These are phyloP conservation scores for Gryllus bimaculatus DNA, from an alignment of 1,140 invertebrate genomes.

Conservation along the genomic window DNA sequence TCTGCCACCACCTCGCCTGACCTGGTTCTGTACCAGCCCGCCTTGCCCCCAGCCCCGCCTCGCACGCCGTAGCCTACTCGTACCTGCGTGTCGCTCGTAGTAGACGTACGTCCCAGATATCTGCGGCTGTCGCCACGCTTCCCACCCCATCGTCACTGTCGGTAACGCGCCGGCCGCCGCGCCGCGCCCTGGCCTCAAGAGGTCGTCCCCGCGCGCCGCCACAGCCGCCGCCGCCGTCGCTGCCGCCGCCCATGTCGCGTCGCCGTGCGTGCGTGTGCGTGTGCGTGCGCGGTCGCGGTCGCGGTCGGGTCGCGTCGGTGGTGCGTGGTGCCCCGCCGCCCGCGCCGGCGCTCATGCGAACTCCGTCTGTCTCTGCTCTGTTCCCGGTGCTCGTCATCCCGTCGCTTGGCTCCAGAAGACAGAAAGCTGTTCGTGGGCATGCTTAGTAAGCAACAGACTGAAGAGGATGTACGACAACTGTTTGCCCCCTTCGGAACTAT, in stretches of 20 bases:
- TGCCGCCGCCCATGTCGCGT: not conserved
- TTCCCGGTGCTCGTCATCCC: not conserved
- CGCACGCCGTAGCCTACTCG: no score
- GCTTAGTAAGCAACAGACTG: constrained; percentile 98
- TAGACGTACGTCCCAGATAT: no score
- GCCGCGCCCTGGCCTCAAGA: not conserved
- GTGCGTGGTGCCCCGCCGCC: not conserved
- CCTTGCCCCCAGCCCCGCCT: no score
- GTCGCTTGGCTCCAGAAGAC: constrained; percentile 44
- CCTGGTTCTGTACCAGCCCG: no score
- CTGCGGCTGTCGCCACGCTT: no score
- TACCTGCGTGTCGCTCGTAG: no score
- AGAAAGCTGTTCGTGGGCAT: constrained; percentile 99
- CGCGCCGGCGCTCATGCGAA: not conserved
- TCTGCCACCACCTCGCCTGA: no score
- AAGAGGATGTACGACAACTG: constrained; percentile 95
- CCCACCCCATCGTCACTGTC: no score
- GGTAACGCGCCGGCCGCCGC: no score
- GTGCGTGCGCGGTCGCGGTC: not conserved
- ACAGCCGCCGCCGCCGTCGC: not conserved
- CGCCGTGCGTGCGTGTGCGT: not conserved
- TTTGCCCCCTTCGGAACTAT: constrained; percentile 94
- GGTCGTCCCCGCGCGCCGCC: not conserved
- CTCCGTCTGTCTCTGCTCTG: not conserved
- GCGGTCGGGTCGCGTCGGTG: not conserved